Evolutionary conservation across 92 coral and sea anemone species (phyloP), one percentile per base, ranked within the genome.

Genomic region (Siderastrea radians): DNA sequence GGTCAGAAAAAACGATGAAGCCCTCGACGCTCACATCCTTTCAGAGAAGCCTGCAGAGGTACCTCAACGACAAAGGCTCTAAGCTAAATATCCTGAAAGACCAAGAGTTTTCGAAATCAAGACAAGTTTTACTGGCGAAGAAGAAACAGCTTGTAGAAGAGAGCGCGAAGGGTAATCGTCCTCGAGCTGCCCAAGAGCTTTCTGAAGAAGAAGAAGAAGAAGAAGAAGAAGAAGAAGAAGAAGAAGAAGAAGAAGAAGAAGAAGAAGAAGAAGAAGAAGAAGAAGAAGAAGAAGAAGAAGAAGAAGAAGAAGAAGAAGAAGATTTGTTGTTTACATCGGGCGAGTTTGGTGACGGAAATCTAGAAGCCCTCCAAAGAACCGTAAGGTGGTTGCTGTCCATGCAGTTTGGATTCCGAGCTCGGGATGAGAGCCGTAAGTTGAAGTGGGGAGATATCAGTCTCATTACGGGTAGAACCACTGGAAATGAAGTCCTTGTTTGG

Each of bases 401-500:
- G n/a, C 90, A 92, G 48, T 84, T 88, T 68, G 95, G 92, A 2
- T 88, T 92, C 48, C 59, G 87, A 48, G 93, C 87, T 16, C 51
- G 90, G 1, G 93, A 80, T 43, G 93, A 90, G 61, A 59, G 69
- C 16, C 58, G 92, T 53, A 73, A 77, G 43, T 55, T 92, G 10
- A 54, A 84, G 57, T 91, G 92, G 89, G 89, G 86, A 0, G 90
- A 74, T 67, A 55, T 91, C 0, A 7, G 11, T 3, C 6, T 71
- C 1, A 53, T 44, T 44, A 16, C 44, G 44, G 55, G 46, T 71
- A 52, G 15, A 1, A 3, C 46, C 9, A 71, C 54, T 71, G 55
- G 57, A 3, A 46, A 6, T 52, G 16, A 71, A 16, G 76, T 71
- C 55, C 76, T 71, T 5, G 76, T 71, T 16, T 89, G 89, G 85